These are phyloP conservation scores for Tetheella fluctuosa DNA, from an alignment of 2,888 invertebrate species.

Conservation along the genomic window DNA sequence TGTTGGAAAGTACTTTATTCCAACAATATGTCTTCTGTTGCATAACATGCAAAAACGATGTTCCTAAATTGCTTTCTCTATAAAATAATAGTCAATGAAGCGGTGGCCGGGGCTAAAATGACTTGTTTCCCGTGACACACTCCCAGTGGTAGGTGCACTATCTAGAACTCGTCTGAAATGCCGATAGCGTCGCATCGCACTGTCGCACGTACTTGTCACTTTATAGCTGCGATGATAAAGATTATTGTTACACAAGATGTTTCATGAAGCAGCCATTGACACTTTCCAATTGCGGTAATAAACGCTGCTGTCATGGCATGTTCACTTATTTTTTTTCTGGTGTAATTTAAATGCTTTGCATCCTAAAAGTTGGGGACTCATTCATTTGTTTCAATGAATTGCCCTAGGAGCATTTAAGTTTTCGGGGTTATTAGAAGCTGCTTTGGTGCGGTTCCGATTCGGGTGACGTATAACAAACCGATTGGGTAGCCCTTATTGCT, in stretches of 20 bases:
- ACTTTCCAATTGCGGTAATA: background rate
- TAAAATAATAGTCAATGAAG: background rate
- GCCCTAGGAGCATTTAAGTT: no score
- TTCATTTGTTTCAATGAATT: no score
- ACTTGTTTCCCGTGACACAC: slow-evolving; percentile 5
- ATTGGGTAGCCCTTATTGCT: no score
- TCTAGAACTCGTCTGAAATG: slow-evolving; percentile 2
- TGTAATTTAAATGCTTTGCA: no score
- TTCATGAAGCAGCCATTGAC: background rate
- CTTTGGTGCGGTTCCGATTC: no score
- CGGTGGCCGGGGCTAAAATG: background rate
- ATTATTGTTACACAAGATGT: slow-evolving; percentile 3
- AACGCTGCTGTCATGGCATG: no score
- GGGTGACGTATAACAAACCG: no score
- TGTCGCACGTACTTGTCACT: background rate
- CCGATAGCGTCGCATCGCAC: background rate
- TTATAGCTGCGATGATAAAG: background rate
- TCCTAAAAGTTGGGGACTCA: no score
- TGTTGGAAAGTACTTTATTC: background rate
- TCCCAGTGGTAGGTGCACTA: background rate
- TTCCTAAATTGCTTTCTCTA: background rate
- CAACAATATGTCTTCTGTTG: background rate
- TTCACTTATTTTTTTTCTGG: no score
- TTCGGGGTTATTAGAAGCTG: no score
- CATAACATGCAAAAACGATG: background rate